Base-by-base conservation (phyloP, 2,888 invertebrate species). In the Cenopis cana region DNA sequence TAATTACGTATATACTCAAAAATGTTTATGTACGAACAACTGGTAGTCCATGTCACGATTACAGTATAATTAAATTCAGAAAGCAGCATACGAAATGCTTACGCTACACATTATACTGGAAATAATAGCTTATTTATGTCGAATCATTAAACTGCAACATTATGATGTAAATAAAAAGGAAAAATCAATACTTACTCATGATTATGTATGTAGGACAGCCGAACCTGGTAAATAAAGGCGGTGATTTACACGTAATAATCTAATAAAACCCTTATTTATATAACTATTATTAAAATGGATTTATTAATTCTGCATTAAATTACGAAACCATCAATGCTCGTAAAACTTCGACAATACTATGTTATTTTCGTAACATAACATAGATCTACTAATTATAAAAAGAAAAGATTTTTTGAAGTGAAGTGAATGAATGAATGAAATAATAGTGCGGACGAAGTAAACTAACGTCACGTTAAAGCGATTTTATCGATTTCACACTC, bases 131-230 rank as follows among this genome's bases (percentile, higher is more conserved):
- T 18, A 4, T 52, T 3, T 11, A 20, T 10, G 41, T n/a, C 10
- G 8, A 38, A 12, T 8, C 24, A 17, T n/a, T 11, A 36, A 17
- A 33, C 33, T 10, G 0, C 6, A 50, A 20, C 50, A 62, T 36
- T 62, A 20, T 11, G 20, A 62, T 12, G 33, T 20, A 20, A 20
- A 10, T 50, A 46, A 55, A n/a, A 56, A n/a, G 17, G 1, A 50
- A 56, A 62, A 69, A 69, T 69, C 69, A 64, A 69, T 69, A 69
- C 69, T 69, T 38, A 69, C 69, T 24, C 56, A 33, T 56, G 36
- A 10, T 62, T 46, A 46, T 36, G 4, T 17, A 68, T 41, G 62
- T 62, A 49, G 56, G 24, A 62, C 17, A 62, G 62, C 49, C 38
- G 56, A 69, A 62, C 38, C n/a, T 56, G n/a, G 20, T 46, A 41